A percentile compares a stretch with the other conserved stretches of the same genome.
Conservation (phyloP, 35 echinoderm and acorn worm species). For the Anneissia japonica region DNA sequence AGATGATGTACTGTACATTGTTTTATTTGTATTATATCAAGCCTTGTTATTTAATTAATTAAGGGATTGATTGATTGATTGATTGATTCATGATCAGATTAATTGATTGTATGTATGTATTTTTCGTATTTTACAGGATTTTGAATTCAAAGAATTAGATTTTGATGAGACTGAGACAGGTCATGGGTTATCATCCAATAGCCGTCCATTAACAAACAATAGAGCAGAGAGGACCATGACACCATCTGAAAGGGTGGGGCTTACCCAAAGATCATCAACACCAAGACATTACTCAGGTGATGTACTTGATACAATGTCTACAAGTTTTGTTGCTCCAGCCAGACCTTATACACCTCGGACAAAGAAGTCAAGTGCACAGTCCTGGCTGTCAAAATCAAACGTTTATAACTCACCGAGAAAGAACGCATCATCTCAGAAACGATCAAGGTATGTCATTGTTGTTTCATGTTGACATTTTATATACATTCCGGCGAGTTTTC, state of each 20-base stretch:
- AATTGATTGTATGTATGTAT: no score
- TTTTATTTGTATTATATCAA: no score
- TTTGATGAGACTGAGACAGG: neutral
- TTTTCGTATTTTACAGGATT: neutral
- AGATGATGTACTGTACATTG: constrained; percentile 1
- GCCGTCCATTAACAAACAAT: neutral
- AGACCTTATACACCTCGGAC: constrained; percentile 71
- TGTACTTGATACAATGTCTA: constrained; percentile 55
- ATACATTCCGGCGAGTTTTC: no score
- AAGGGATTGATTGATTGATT: no score
- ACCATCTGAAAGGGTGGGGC: neutral
- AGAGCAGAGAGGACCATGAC: neutral
- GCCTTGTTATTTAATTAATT: no score
- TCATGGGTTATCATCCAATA: neutral
- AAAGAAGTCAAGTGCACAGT: constrained; percentile 58
- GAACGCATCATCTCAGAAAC: neutral
- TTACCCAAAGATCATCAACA: neutral
- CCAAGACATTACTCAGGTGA: constrained; percentile 30
- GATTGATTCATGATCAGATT: no score
- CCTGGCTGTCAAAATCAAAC: constrained; percentile 74
- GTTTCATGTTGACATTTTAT: no score
- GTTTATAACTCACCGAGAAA: constrained; percentile 88
- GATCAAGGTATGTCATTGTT: neutral
- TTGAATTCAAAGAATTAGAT: neutral
- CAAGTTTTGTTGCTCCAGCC: constrained; percentile 41